phyloP scores from a whole-genome alignment of 2,797 vertebrate species.

The Pseudomugil gertrudae region DNA sequence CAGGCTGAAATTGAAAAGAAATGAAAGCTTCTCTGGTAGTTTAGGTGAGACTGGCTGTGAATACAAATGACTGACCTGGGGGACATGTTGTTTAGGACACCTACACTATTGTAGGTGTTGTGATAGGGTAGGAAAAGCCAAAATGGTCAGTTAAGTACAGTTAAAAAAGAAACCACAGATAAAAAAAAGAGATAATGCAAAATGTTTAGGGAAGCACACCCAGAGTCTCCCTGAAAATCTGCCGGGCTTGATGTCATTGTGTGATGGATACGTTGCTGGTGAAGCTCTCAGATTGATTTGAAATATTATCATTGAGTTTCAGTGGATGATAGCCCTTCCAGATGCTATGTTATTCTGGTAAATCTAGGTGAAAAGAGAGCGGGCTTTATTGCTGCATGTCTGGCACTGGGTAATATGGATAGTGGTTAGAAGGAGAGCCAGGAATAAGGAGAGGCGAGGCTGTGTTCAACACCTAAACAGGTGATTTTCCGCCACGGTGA shows the following conservation, averaged over 20 bases:
- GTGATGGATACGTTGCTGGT: conserved; percentile 61
- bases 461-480: conserved; percentile 83
- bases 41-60: conserved; percentile 12
- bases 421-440: conserved; percentile 58
- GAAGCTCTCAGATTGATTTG: conserved; percentile 62
- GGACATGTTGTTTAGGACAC: conserved; percentile 25
- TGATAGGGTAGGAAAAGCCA: conserved; percentile 49
- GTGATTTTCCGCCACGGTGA: conserved; percentile 84
- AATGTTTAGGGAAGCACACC: conserved; percentile 56
- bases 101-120: conserved; percentile 27
- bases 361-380: conserved; percentile 66
- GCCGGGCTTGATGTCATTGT: conserved; percentile 53
- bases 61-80: conserved; percentile 26
- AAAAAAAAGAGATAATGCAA: conserved; percentile 56
- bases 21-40: conserved; percentile 20
- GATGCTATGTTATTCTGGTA: conserved; percentile 69
- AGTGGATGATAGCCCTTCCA: conserved; percentile 69
- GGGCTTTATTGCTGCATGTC: conserved; percentile 49
- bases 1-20: conserved; percentile 44
- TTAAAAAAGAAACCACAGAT: conserved; percentile 63
- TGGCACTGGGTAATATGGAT: conserved; percentile 65
- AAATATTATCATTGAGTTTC: conserved; percentile 71
- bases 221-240: conserved; percentile 52
- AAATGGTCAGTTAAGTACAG: conserved; percentile 50
- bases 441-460: conserved; percentile 69